Conservation (phyloP, 2,113 vertebrate genomes). For the Lycocorax pyrrhopterus region DNA sequence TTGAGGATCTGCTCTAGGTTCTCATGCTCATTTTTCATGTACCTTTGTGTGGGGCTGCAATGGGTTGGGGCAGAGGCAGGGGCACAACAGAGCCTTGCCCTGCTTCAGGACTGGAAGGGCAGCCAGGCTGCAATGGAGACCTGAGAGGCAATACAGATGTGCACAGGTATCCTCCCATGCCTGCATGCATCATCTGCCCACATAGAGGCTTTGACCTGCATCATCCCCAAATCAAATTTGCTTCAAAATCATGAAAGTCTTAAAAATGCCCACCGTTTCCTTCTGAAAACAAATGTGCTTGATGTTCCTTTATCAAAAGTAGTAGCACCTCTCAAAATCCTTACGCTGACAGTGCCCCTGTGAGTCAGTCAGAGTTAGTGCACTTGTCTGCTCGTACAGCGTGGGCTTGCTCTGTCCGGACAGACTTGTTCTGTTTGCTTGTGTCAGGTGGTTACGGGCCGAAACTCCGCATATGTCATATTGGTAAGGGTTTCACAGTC, state of each 20-base stretch:
- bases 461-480: not conserved
- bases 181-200: not conserved
- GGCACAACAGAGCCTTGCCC: not conserved
- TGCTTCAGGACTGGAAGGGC: not conserved
- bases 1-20: not conserved
- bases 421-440: not conserved
- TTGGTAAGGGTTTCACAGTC: too few species aligned
- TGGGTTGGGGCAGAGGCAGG: fast-evolving
- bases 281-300: not conserved
- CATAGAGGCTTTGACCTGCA: not conserved
- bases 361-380: not conserved
- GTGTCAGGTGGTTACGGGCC: fast-evolving
- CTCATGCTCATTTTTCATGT: fast-evolving
- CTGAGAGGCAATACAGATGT: not conserved
- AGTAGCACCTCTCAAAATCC: not conserved
- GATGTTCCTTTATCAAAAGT: not conserved
- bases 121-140: not conserved
- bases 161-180: not conserved
- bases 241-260: not conserved
- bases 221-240: not conserved
- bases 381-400: not conserved
- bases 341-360: constrained; percentile 21
- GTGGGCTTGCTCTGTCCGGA: fast-evolving
- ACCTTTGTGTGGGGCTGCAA: not conserved
- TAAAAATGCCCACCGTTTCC: not conserved